A percentile compares a stretch with the other conserved stretches of the same genome.
These are phyloP conservation scores for Petrocephalus zakoni DNA, from an alignment of 2,113 vertebrate species.

Conservation along the genomic window DNA sequence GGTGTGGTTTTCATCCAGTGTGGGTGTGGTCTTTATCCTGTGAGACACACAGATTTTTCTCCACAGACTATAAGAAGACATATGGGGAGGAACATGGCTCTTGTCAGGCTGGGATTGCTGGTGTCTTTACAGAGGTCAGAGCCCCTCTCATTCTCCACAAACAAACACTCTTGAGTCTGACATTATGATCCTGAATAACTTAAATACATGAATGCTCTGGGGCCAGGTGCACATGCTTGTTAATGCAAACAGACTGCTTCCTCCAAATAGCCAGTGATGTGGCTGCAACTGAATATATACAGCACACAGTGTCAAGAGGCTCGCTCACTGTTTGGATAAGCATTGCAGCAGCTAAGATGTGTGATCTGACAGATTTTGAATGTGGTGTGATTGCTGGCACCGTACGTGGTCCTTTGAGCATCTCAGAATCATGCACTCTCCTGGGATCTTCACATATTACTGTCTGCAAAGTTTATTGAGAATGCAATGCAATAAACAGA, in stretches of 20 bases:
- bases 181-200: background rate
- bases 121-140: slow-evolving; percentile 88
- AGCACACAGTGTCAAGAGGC: background rate
- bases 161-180: background rate
- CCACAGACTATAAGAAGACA: slow-evolving; percentile 94
- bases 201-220: background rate
- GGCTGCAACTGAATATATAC: background rate
- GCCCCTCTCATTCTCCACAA: background rate
- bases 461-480: background rate
- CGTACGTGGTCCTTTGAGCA: too few species aligned
- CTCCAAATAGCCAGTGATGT: background rate
- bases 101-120: slow-evolving; percentile 92
- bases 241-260: background rate
- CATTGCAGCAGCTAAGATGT: background rate
- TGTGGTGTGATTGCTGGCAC: background rate
- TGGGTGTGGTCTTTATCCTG: background rate
- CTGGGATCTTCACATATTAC: background rate
- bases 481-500: background rate
- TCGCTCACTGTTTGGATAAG: background rate
- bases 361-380: background rate
- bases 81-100: slow-evolving; percentile 98
- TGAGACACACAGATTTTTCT: slow-evolving; percentile 39
- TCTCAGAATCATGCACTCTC: background rate
- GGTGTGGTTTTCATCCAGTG: background rate
- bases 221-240: background rate